Conservation (phyloP, 2,888 invertebrate species). For the Aethes cnicana region DNA sequence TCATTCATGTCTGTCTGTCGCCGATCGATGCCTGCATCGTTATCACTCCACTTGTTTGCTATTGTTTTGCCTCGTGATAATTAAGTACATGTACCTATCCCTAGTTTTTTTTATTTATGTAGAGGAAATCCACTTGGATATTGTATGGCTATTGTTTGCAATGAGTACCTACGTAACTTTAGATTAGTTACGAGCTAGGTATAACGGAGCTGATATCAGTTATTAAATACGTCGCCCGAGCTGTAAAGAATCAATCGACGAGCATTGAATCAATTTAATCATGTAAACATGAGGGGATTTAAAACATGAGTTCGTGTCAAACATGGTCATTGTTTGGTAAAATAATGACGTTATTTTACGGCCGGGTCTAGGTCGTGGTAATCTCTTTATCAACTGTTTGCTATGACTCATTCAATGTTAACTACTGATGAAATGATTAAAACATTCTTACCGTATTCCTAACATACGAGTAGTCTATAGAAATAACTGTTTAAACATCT, state of each 20-base stretch:
- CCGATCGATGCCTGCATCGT: conserved; percentile 43
- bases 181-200: too few relatives aligned
- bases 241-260: neutral
- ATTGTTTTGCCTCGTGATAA: neutral
- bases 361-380: neutral
- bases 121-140: neutral
- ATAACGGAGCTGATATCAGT: too few relatives aligned
- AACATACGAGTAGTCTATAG: neutral
- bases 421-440: too few relatives aligned
- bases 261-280: neutral
- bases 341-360: neutral
- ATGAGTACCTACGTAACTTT: neutral
- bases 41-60: conserved; percentile 44
- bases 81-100: neutral
- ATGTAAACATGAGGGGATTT: neutral
- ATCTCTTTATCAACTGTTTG: neutral
- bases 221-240: neutral
- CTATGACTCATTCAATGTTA: neutral
- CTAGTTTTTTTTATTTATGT: too few relatives aligned
- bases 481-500: conserved; percentile 5
- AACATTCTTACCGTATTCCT: neutral
- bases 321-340: too few relatives aligned
- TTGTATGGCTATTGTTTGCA: too few relatives aligned
- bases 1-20: conserved; percentile 49
- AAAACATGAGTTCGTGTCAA: too few relatives aligned